Evolutionary conservation across 2,888 invertebrate species (phyloP), one percentile per base, ranked within the genome.

Genomic region (Cantharis nigra): DNA sequence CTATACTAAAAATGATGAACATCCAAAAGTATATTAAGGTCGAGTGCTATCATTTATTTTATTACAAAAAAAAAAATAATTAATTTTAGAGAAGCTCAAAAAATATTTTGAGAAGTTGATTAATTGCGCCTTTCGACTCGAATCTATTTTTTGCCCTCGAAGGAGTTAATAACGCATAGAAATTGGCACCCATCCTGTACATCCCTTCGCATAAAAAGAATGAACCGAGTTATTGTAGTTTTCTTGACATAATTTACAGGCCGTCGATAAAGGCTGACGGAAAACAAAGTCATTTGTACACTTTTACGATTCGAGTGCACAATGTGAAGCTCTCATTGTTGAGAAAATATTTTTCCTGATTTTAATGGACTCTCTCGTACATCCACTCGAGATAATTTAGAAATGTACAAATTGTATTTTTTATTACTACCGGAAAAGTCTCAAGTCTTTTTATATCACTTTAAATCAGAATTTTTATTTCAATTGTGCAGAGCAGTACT

Each of bases 281-380:
- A 75, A 75, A 75, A 71, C 71, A 75, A 75, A 75, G 70, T 70
- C 64, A 75, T 75, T 75, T 70, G 69, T 69, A 64, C 70, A 64
- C 75, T 63, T 75, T 74, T 75, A 70, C 75, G 70, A 75, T 70
- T 70, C 62, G 26, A 71, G 67, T 33, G 65, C 71, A 71, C 64
- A 70, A 64, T 49, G 62, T 67, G 28, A 69, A 63, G 23, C 49
- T 67, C 72, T 69, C 69, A 74, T 28, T 74, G 69, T 63, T 64
- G 63, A 18, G 16, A 63, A 75, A 75, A 75, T 75, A 75, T 75
- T 64, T 69, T 49, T 70, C 30, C 63, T n/a, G 72, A 63, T 64
- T 73, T 73, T 73, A 65, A 65, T n/a, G 65, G 72, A 67, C 33
- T 73, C n/a, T 63, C 30, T 26, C 23, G 64, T 26, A 63, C 64